These are phyloP conservation scores for Nomia melanderi DNA, from an alignment of 1,140 invertebrate species.

Conservation along the genomic window DNA sequence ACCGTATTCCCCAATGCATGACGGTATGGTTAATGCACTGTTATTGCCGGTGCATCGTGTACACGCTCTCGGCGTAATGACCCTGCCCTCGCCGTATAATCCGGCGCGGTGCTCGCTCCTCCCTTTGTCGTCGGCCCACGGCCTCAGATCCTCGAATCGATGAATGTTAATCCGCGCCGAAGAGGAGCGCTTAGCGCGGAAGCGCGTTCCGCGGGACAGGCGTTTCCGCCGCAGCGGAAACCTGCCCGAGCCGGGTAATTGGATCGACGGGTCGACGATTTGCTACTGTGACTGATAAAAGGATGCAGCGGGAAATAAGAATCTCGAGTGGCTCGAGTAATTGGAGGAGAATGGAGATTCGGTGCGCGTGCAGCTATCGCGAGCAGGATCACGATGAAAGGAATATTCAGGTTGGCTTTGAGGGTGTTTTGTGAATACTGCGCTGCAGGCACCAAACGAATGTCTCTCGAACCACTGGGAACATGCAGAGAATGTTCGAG, in stretches of 20 bases:
- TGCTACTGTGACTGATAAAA: neutral
- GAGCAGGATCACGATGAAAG: no score
- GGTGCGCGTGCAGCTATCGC: no score
- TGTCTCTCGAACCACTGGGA: no score
- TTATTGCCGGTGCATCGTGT: constrained; percentile 61
- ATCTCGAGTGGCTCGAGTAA: neutral
- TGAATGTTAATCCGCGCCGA: constrained; percentile 57
- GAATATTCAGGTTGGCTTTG: no score
- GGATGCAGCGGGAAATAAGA: neutral
- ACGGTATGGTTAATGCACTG: constrained; percentile 56
- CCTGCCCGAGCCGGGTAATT: constrained; percentile 25
- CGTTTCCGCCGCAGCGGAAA: constrained; percentile 11
- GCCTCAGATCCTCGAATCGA: constrained; percentile 51
- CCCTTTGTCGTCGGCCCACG: constrained; percentile 56
- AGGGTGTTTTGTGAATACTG: no score
- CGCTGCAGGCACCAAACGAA: no score
- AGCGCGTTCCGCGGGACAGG: constrained; percentile 7
- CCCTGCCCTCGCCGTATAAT: constrained; percentile 55
- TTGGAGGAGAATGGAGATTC: neutral
- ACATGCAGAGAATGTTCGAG: no score
- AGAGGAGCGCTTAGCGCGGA: constrained; percentile 33
- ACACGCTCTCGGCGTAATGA: constrained; percentile 52
- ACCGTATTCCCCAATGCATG: constrained; percentile 57
- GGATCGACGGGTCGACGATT: neutral
- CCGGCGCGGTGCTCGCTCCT: constrained; percentile 7